Conservation (phyloP, 2,797 vertebrate genomes). For the Apogon talboti region DNA sequence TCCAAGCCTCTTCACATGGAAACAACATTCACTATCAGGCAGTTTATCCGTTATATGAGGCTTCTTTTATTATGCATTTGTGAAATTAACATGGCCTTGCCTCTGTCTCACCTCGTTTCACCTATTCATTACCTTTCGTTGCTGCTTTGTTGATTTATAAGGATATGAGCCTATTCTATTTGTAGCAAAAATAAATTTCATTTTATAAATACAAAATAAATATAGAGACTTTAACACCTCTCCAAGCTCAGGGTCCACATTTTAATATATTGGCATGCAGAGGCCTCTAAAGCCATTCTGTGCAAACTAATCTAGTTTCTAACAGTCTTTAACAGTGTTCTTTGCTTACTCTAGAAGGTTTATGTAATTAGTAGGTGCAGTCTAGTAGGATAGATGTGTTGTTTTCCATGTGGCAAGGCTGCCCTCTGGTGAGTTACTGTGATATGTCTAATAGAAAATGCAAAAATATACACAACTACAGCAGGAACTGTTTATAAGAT, state of each 20-base stretch:
- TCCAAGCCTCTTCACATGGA: background rate
- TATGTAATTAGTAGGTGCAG: constrained; percentile 3
- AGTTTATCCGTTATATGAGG: background rate
- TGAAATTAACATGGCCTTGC: background rate
- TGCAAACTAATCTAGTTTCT: too few relatives aligned
- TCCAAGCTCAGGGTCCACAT: too few relatives aligned
- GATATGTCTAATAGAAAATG: constrained; percentile 27
- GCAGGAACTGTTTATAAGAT: too few relatives aligned
- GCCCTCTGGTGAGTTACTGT: constrained; percentile 74
- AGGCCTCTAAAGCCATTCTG: background rate
- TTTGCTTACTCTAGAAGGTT: background rate
- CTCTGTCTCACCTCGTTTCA: background rate
- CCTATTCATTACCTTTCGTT: too few relatives aligned
- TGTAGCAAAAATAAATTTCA: background rate
- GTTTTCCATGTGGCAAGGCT: constrained; percentile 71
- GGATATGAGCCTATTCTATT: too few relatives aligned
- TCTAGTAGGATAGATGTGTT: background rate
- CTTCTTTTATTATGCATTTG: background rate
- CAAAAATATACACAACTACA: too few relatives aligned
- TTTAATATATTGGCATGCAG: too few relatives aligned
- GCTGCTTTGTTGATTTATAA: too few relatives aligned
- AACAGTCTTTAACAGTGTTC: background rate
- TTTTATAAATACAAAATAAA: too few relatives aligned
- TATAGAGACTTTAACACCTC: too few relatives aligned
- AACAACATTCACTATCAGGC: background rate